phyloP scores from a whole-genome alignment of 2,113 vertebrate genomes.

The Dinomys branickii region DNA sequence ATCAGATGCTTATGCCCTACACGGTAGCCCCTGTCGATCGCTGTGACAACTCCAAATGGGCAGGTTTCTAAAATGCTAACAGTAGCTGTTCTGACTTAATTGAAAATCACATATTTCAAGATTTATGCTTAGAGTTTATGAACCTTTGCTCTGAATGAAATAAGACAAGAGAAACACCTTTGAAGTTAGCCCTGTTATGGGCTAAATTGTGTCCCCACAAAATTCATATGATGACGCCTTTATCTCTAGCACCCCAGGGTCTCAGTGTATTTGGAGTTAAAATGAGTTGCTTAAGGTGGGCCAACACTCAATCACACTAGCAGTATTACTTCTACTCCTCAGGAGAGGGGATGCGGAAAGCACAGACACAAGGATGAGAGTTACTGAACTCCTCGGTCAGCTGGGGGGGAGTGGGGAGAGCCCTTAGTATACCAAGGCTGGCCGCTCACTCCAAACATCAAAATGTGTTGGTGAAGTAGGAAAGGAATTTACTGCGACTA shows the following conservation, averaged over 20 bases:
- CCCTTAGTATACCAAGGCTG: background rate
- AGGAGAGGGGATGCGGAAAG: background rate
- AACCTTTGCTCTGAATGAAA: constrained; percentile 36
- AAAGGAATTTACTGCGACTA: no score
- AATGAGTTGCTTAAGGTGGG: background rate
- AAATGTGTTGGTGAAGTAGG: background rate
- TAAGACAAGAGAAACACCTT: background rate
- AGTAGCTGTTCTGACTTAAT: background rate
- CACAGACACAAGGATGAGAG: background rate
- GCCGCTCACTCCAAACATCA: background rate
- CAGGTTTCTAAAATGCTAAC: background rate
- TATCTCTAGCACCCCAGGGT: background rate
- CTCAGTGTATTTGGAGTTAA: background rate
- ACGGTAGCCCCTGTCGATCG: background rate
- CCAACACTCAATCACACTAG: background rate
- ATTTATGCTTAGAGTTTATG: background rate
- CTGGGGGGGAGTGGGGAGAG: background rate
- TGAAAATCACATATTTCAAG: constrained; percentile 35
- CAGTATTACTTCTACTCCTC: background rate
- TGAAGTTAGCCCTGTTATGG: background rate
- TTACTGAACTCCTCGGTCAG: background rate
- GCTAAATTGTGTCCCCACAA: background rate
- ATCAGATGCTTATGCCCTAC: background rate
- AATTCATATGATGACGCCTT: background rate
- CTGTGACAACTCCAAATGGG: background rate